These are phyloP conservation scores for Callaeas wilsoni DNA, from an alignment of 2,113 vertebrate genomes.

Conservation along the genomic window DNA sequence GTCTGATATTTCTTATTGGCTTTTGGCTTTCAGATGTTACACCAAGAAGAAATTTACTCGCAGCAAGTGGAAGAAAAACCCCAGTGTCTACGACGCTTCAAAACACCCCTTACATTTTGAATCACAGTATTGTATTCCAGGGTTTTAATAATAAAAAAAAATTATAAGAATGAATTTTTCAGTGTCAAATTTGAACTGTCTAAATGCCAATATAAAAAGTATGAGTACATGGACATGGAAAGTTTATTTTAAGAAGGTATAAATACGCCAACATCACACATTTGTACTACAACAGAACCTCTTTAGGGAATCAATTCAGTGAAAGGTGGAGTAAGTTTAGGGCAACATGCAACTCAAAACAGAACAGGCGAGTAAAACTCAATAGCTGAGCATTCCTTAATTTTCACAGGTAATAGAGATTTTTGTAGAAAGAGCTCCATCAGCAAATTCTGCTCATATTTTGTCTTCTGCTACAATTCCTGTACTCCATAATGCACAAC, in stretches of 20 bases:
- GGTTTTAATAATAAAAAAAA: background rate
- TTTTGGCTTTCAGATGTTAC: conserved; percentile 12
- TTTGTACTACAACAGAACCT: background rate
- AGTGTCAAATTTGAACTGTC: background rate
- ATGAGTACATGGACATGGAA: background rate
- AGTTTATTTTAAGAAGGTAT: background rate
- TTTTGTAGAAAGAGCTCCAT: background rate
- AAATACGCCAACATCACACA: fast-evolving
- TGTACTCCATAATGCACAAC: background rate
- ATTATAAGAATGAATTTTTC: background rate
- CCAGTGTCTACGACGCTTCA: background rate
- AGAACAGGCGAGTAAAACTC: background rate
- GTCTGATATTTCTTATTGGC: background rate
- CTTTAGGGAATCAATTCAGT: background rate
- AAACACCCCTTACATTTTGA: background rate
- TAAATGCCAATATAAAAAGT: background rate
- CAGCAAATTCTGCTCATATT: background rate
- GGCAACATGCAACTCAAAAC: background rate
- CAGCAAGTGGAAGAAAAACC: background rate
- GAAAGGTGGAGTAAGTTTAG: background rate
- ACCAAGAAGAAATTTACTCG: background rate
- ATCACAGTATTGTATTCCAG: background rate
- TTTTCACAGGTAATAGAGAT: background rate
- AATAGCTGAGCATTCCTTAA: background rate
- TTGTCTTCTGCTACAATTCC: background rate